Percentiles rank a stretch among this genome's conserved stretches.
These are phyloP conservation scores for Panagrolaimus sp. DNA, from an alignment of 1,140 invertebrate species.

Conservation along the genomic window DNA sequence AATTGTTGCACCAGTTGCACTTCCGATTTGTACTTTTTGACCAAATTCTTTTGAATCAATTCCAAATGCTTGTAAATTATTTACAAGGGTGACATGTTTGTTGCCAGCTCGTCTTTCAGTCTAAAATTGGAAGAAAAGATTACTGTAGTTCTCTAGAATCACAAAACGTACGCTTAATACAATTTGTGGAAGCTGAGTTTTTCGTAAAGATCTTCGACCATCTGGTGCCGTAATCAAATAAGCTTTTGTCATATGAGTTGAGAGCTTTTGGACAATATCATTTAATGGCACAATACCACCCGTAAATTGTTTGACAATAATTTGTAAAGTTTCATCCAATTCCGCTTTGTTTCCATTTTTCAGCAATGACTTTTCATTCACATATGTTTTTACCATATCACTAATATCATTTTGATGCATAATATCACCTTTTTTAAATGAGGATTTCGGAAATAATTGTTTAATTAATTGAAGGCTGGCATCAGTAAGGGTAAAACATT, in stretches of 20 bases:
- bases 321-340: constrained; percentile 36
- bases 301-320: constrained; percentile 28
- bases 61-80: constrained; percentile 37
- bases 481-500: constrained; percentile 41
- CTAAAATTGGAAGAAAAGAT: constrained; percentile 31
- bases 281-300: constrained; percentile 27
- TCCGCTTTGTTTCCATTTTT: constrained; percentile 14
- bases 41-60: constrained; percentile 33
- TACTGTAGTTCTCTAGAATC: background rate
- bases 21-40: constrained; percentile 28
- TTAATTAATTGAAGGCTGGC: constrained; percentile 28
- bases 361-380: background rate
- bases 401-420: constrained; percentile 29
- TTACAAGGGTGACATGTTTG: constrained; percentile 41
- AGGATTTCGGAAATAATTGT: background rate
- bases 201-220: constrained; percentile 26
- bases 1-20: constrained; percentile 41
- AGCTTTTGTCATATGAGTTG: constrained; percentile 29
- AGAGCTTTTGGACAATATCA: constrained; percentile 35
- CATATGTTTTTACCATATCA: constrained; percentile 30
- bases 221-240: constrained; percentile 29
- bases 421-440: constrained; percentile 28
- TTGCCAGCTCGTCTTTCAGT: constrained; percentile 44
- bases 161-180: constrained; percentile 22
- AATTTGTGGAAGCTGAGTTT: constrained; percentile 25